Evolutionary conservation across 2,888 invertebrate species (phyloP).

Genomic region (Catocala nupta): DNA sequence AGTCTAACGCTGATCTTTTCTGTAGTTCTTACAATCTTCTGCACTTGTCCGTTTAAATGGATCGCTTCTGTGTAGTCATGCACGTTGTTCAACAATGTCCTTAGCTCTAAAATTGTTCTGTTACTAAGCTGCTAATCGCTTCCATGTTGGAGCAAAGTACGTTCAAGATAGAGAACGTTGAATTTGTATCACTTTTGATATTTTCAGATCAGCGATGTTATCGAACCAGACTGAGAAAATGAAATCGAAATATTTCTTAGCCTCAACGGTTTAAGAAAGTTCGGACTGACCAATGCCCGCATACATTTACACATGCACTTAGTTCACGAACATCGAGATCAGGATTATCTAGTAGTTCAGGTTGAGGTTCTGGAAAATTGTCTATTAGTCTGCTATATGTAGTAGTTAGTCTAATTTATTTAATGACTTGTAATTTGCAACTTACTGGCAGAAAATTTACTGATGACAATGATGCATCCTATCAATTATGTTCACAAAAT

Average conservation of each 20-base stretch:
- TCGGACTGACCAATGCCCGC: conserved; percentile 24
- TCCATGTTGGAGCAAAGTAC: neutral
- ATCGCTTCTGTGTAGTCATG: conserved; percentile 42
- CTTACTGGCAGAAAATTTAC: conserved; percentile 15
- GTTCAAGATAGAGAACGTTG: neutral
- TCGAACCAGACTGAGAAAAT: conserved; percentile 29
- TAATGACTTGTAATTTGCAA: conserved; percentile 18
- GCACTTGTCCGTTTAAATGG: conserved; percentile 13
- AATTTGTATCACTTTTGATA: conserved; percentile 29
- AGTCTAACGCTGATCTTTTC: conserved; percentile 52
- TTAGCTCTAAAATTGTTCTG: conserved; percentile 1
- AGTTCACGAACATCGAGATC: conserved; percentile 19
- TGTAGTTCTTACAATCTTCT: conserved; percentile 38
- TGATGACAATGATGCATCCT: neutral
- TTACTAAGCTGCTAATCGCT: neutral
- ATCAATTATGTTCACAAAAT: too few relatives aligned
- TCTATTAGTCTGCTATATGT: conserved; percentile 22
- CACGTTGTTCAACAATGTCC: conserved; percentile 29
- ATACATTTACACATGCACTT: conserved; percentile 29
- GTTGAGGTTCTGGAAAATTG: conserved; percentile 27
- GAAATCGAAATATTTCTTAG: conserved; percentile 16
- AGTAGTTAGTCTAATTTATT: conserved; percentile 36
- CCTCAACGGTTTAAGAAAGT: conserved; percentile 18
- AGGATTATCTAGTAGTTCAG: conserved; percentile 18
- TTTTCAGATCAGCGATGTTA: conserved; percentile 44